Evolutionary conservation across 2,797 vertebrate species (phyloP).

Genomic region (Lepus oiostolus): DNA sequence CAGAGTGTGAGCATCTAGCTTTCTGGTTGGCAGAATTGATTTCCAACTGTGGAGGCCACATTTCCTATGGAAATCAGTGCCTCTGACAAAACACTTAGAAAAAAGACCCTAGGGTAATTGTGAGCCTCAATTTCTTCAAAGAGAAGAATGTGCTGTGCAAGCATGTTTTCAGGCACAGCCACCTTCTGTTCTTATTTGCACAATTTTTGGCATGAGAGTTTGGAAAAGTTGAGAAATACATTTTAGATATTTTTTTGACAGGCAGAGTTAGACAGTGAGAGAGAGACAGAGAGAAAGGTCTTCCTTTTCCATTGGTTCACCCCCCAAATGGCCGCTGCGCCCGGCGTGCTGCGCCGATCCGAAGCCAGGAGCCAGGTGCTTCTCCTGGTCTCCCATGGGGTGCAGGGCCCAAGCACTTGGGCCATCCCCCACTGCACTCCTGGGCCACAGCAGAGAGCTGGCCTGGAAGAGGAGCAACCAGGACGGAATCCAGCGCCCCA

Average conservation of each 20-base stretch:
- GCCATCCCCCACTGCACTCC: too few species aligned
- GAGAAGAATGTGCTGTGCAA: background rate
- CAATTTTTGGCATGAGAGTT: background rate
- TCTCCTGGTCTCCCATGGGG: too few species aligned
- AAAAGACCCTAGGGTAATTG: background rate
- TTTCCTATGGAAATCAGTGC: conserved; percentile 3
- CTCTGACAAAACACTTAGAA: background rate
- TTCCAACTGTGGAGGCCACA: background rate
- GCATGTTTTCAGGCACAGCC: background rate
- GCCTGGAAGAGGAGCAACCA: too few species aligned
- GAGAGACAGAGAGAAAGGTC: too few species aligned
- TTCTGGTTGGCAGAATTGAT: background rate
- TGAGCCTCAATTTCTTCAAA: background rate
- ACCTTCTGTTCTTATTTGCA: background rate
- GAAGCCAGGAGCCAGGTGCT: too few species aligned
- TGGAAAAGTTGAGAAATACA: conserved; percentile 1
- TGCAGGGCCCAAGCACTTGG: too few species aligned
- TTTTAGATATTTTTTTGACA: background rate
- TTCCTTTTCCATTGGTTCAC: too few species aligned
- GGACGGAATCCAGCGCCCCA: too few species aligned
- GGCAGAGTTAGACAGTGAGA: too few species aligned
- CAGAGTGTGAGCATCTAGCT: background rate
- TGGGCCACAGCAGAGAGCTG: too few species aligned
- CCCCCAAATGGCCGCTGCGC: too few species aligned
- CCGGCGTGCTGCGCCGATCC: too few species aligned